phyloP scores from a whole-genome alignment of 37 sponge, comb jelly and placozoan species.

The Crambe crambe region DNA sequence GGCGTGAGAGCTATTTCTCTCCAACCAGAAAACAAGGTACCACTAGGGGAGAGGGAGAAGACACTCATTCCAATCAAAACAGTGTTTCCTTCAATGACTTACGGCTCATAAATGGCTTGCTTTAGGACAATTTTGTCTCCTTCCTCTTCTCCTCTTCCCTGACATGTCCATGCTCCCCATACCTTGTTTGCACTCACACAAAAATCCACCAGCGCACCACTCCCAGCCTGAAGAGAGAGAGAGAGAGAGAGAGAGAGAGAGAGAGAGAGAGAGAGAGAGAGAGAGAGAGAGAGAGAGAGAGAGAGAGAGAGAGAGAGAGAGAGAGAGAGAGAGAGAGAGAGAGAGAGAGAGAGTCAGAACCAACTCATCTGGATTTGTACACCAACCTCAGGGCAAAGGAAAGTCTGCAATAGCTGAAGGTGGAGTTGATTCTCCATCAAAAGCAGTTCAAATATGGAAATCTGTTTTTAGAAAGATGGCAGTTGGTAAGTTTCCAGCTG shows the following conservation, averaged over 20 bases:
- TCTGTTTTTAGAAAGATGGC: background rate
- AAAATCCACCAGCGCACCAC: conserved; percentile 28
- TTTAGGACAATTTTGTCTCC: conserved; percentile 12
- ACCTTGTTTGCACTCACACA: conserved; percentile 12
- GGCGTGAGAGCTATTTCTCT: background rate
- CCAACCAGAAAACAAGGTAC: conserved; percentile 11
- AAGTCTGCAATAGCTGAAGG: conserved; percentile 13
- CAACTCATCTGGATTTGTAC: too few relatives aligned
- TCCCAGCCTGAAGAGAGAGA: conserved; percentile 1
- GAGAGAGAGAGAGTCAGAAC: background rate
- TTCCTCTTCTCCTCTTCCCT: conserved; percentile 4
- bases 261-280: conserved; percentile 24
- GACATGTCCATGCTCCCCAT: conserved; percentile 39
- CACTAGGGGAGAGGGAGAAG: background rate
- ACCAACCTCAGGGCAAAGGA: conserved; percentile 17
- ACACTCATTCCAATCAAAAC: background rate
- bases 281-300: conserved; percentile 24
- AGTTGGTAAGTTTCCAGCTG: background rate
- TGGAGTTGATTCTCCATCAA: conserved; percentile 44
- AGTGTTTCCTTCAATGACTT: too few relatives aligned
- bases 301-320: conserved; percentile 23
- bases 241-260: conserved; percentile 3
- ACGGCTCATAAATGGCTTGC: conserved; percentile 26
- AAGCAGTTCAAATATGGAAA: conserved; percentile 41
- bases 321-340: conserved; percentile 11